Evolutionary conservation across 2,888 invertebrate genomes (phyloP).

Genomic region (Atrina japonica): DNA sequence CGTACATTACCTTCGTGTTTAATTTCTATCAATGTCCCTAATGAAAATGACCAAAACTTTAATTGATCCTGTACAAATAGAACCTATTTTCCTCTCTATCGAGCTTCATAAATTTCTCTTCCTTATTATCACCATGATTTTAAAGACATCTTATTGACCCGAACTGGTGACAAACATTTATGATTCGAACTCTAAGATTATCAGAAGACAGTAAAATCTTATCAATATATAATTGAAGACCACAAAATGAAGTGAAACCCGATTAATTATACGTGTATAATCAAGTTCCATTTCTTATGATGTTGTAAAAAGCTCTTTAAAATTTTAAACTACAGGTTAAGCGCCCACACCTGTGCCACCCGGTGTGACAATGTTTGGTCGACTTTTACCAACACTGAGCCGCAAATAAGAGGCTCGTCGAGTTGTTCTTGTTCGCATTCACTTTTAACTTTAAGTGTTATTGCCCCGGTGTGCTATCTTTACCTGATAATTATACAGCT

Average conservation of each 20-base stretch:
- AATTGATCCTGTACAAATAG: no score
- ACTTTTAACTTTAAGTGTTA: conserved; percentile 24
- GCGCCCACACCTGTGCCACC: conserved; percentile 25
- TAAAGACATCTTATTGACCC: no score
- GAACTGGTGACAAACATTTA: no score
- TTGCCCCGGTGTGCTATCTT: conserved; percentile 13
- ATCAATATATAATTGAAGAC: conserved; percentile 22
- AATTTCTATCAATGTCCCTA: no score
- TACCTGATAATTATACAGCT: conserved; percentile 28
- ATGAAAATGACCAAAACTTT: no score
- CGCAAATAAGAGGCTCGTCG: conserved; percentile 29
- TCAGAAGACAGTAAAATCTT: no score
- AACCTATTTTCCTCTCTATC: no score
- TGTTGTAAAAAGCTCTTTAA: conserved; percentile 7
- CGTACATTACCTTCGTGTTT: no score
- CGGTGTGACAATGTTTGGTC: conserved; percentile 17
- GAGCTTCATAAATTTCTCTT: no score
- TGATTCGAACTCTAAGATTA: no score
- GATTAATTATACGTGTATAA: conserved; percentile 22
- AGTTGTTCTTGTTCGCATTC: conserved; percentile 19
- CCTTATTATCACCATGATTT: no score
- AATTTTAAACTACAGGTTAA: conserved; percentile 10
- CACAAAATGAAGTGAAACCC: conserved; percentile 12
- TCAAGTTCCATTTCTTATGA: conserved; percentile 29
- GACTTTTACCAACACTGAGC: conserved; percentile 12